These are phyloP conservation scores for Otocyon megalotis DNA, from an alignment of 2,113 vertebrate genomes.

Conservation along the genomic window DNA sequence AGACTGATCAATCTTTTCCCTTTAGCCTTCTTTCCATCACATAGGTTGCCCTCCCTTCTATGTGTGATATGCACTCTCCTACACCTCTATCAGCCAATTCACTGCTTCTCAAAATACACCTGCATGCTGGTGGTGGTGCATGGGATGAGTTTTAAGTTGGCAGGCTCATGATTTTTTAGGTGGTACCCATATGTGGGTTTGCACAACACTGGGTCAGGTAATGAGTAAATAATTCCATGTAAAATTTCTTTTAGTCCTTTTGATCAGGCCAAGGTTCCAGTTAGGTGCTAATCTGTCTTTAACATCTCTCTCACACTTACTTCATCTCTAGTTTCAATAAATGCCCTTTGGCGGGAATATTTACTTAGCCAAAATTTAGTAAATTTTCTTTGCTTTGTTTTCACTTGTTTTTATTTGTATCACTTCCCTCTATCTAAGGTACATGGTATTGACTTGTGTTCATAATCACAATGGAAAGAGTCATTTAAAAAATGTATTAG, in stretches of 20 bases:
- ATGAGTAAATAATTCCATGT: slow-evolving; percentile 32
- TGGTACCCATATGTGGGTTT: background rate
- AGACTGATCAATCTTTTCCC: background rate
- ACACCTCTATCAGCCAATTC: background rate
- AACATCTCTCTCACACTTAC: background rate
- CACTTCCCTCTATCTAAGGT: background rate
- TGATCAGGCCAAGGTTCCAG: background rate
- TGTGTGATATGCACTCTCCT: background rate
- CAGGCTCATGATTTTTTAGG: background rate
- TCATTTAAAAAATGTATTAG: slow-evolving; percentile 2
- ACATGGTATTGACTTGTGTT: background rate
- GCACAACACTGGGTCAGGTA: background rate
- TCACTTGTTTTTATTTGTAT: background rate
- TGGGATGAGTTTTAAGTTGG: background rate
- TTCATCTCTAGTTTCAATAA: background rate
- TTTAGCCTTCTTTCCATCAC: background rate
- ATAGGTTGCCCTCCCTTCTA: background rate
- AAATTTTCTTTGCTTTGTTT: slow-evolving; percentile 47
- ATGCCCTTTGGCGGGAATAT: background rate
- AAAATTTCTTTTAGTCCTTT: background rate
- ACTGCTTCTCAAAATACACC: background rate
- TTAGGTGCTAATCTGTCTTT: background rate
- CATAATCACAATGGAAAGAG: background rate
- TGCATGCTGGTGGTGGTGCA: background rate
- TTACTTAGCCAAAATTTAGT: background rate